Evolutionary conservation across 2,113 vertebrate genomes (phyloP), one percentile per base, ranked within the genome.

Genomic region (Pterocles orientalis): DNA sequence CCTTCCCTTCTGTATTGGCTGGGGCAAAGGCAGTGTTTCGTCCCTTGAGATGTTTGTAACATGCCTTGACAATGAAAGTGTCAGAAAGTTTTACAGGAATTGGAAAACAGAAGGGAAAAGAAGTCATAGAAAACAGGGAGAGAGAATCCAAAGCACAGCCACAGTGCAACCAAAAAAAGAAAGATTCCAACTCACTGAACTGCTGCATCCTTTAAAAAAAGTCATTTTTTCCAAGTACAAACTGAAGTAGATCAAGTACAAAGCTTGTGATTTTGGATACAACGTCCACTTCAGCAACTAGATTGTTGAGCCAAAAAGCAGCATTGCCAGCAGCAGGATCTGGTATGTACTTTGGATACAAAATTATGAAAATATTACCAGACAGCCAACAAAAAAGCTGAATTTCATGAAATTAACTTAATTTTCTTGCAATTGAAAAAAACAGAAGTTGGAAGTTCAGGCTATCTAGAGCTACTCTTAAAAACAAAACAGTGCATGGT

Each of bases 31-130:
- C 33, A 61, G 20, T 0, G 0, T 53, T 76, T 61, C 39, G 33
- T 33, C 43, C 25, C 34, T 53, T 34, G 29, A 33, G 5, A 48
- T 68, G 17, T 60, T 82, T 76, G 62, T 33, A 86, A 6, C 25
- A 4, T 4, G 19, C 12, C 29, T 69, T 4, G 8, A 34, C 54
- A 34, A 68, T 9, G 1, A 39, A n/a, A 87, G 25, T 1, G 0
- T 83, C 41, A 48, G 45, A 12, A 77, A 53, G 14, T 77, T 94
- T 65, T 54, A 66, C 36, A 70, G 54, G 36, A 61, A 33, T 0
- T 94, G 58, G 62, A 92, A 91, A 88, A 83, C 4, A 79, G 39
- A 88, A 64, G 48, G 48, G 47, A 82, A 82, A 88, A 93, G 24
- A 60, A 71, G 58, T 50, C 31, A 26, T 4, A 72, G 76, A 57